phyloP scores from a whole-genome alignment of 2,113 vertebrate species.

The Tragulus kanchil region DNA sequence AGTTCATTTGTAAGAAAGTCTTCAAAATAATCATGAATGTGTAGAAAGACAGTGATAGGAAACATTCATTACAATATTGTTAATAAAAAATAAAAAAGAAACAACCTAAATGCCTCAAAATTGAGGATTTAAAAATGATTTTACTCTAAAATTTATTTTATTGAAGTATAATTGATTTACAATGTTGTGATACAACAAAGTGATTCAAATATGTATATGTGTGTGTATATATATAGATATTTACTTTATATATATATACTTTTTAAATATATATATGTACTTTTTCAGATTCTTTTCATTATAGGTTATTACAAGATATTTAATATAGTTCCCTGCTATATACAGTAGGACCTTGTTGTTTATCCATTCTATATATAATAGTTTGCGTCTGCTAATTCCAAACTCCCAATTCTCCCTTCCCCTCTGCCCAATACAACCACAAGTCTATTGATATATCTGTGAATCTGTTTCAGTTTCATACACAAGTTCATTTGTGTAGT shows the following conservation, averaged over 20 bases:
- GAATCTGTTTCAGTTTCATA: neutral
- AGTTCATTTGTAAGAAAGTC: conserved; percentile 32
- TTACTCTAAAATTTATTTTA: neutral
- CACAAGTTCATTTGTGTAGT: neutral
- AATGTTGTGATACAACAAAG: neutral
- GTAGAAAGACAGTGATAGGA: conserved; percentile 20
- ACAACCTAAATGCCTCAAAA: neutral
- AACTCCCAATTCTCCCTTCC: neutral
- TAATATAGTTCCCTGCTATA: neutral
- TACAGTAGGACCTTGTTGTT: neutral
- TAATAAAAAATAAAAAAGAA: neutral
- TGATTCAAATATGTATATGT: neutral
- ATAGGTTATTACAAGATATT: neutral
- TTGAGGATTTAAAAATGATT: neutral
- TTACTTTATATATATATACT: no score
- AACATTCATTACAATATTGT: neutral
- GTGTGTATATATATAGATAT: neutral
- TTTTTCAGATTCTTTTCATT: neutral
- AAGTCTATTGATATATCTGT: neutral
- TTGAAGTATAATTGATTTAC: neutral
- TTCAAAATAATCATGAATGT: neutral
- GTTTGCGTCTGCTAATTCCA: neutral
- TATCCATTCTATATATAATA: neutral
- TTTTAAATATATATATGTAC: neutral
- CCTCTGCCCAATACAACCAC: neutral